Evolutionary conservation across 2,113 vertebrate genomes (phyloP).

Genomic region (Dicaeum eximium): DNA sequence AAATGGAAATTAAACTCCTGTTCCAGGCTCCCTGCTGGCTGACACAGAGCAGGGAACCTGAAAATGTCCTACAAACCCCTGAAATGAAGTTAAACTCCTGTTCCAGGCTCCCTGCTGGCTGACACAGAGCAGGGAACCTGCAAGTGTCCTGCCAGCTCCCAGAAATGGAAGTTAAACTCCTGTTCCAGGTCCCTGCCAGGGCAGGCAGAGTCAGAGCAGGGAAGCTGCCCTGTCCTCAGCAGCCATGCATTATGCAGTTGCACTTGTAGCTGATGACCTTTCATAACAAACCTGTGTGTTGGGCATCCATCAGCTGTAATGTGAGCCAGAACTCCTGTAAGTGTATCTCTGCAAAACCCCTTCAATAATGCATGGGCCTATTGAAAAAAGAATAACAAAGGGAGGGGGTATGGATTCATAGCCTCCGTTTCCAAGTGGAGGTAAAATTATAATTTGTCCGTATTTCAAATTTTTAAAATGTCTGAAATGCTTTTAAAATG

Average conservation of each 20-base stretch:
- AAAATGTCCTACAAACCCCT: too few relatives aligned
- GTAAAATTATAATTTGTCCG: neutral
- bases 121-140: too few relatives aligned
- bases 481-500: neutral
- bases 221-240: too few relatives aligned
- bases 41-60: too few relatives aligned
- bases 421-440: neutral
- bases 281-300: conserved; percentile 48
- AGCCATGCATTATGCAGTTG: conserved; percentile 45
- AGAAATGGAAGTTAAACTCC: too few relatives aligned
- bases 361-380: conserved; percentile 57
- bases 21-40: neutral
- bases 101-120: neutral
- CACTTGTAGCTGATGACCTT: conserved; percentile 59
- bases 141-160: too few relatives aligned
- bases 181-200: too few relatives aligned
- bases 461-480: neutral
- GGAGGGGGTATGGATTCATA: neutral
- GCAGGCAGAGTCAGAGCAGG: too few relatives aligned
- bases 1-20: neutral
- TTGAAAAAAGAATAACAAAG: conserved; percentile 30
- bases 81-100: neutral
- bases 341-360: conserved; percentile 32
- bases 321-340: conserved; percentile 60
- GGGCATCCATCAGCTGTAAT: conserved; percentile 44